Evolutionary conservation across 1,140 invertebrate genomes (phyloP).

Genomic region (Conus ventricosus): DNA sequence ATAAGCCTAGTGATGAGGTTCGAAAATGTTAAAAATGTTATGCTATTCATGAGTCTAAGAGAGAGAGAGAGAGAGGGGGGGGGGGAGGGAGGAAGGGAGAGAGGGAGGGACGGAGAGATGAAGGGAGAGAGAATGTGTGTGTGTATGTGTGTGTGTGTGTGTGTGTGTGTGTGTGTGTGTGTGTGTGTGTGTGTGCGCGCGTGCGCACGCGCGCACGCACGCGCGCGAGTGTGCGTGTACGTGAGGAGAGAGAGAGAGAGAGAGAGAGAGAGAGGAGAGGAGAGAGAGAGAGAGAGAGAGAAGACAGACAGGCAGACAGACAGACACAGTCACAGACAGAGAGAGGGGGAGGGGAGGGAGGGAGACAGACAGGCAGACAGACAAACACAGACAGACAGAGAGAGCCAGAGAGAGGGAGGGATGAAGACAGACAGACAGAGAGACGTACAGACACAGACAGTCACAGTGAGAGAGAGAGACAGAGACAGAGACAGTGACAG

Average conservation of each 20-base stretch:
- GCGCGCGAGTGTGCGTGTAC: background rate
- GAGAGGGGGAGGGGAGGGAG: background rate
- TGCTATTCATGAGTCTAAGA: no score
- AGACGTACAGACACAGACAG: background rate
- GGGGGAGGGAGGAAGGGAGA: background rate
- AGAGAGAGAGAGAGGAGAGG: background rate
- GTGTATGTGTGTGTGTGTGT: no score
- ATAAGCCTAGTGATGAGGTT: background rate
- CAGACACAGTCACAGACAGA: background rate
- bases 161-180: no score
- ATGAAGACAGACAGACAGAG: background rate
- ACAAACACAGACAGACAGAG: background rate
- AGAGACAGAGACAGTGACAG: conserved; percentile 9
- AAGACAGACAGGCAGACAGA: background rate
- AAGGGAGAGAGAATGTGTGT: background rate
- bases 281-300: background rate
- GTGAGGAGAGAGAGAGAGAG: background rate
- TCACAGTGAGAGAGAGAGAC: background rate
- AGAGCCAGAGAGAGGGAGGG: background rate
- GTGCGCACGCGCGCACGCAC: no score
- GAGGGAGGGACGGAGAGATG: background rate
- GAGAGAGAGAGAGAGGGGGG: background rate
- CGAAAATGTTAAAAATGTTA: no score
- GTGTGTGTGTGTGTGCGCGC: no score
- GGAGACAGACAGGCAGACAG: background rate